These are phyloP conservation scores for Psittacula echo DNA, from an alignment of 2,797 vertebrate genomes.

Conservation along the genomic window DNA sequence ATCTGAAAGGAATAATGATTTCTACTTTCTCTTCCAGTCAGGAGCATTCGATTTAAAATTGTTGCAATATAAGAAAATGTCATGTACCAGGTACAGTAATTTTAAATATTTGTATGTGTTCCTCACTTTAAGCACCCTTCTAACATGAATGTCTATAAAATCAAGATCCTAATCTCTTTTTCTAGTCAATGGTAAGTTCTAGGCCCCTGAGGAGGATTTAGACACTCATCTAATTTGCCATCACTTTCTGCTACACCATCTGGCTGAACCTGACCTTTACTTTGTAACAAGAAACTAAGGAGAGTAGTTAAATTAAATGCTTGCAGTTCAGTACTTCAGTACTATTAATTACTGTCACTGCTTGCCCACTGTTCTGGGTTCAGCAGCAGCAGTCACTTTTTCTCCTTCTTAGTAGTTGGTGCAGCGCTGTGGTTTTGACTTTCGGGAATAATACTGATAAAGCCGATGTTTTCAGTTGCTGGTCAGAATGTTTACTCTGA, in stretches of 20 bases:
- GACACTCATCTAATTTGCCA: not conserved
- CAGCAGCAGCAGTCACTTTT: too few species aligned
- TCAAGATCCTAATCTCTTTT: not conserved
- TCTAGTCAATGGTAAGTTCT: not conserved
- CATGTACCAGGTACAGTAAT: not conserved
- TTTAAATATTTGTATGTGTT: not conserved
- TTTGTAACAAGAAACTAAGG: not conserved
- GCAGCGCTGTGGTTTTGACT: too few species aligned
- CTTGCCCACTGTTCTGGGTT: not conserved
- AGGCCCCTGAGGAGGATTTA: not conserved
- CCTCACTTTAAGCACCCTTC: not conserved
- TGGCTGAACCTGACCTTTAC: not conserved
- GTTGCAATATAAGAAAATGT: not conserved
- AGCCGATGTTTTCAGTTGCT: too few species aligned
- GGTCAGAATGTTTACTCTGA: too few species aligned
- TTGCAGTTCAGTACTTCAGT: not conserved
- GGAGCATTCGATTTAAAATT: not conserved
- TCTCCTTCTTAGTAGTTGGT: too few species aligned
- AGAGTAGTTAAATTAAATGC: not conserved
- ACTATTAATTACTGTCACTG: not conserved
- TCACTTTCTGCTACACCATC: not conserved
- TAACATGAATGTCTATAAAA: not conserved
- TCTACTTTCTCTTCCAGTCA: not conserved
- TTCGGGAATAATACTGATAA: too few species aligned
- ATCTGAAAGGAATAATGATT: not conserved